Percentiles rank a stretch among this genome's conserved stretches.
Evolutionary conservation across 2,888 invertebrate species (phyloP).

Genomic region (Odontomyia ornata): DNA sequence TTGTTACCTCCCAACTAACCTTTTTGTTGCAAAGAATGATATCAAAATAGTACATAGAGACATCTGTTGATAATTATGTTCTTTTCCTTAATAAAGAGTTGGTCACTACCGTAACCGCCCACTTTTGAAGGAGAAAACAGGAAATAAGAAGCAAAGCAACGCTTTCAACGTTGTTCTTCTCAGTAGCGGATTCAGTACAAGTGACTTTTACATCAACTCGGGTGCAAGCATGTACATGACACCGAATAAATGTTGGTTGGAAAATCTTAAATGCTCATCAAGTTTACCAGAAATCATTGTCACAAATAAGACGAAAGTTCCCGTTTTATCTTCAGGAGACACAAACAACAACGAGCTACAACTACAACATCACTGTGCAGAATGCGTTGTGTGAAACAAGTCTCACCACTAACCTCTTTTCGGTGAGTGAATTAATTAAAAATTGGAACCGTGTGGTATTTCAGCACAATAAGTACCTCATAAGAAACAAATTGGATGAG

Average conservation of each 20-base stretch:
- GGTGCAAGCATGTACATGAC: slow-evolving; percentile 54
- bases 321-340: slow-evolving; percentile 15
- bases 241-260: slow-evolving; percentile 45
- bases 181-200: slow-evolving; percentile 52
- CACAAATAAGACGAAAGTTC: neutral
- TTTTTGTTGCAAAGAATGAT: too few species aligned
- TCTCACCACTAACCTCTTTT: slow-evolving; percentile 50
- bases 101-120: slow-evolving; percentile 49
- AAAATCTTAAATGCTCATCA: slow-evolving; percentile 49
- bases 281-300: neutral
- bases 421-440: slow-evolving; percentile 48
- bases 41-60: too few species aligned
- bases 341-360: too few species aligned
- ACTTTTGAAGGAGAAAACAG: slow-evolving; percentile 16
- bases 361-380: neutral
- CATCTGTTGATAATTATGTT: slow-evolving; percentile 26
- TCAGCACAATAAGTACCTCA: slow-evolving; percentile 15
- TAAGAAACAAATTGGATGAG: slow-evolving; percentile 19
- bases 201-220: slow-evolving; percentile 55
- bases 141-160: slow-evolving; percentile 46
- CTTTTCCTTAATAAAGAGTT: slow-evolving; percentile 48
- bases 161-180: slow-evolving; percentile 51
- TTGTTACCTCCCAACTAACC: too few species aligned
- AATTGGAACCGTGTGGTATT: slow-evolving; percentile 32
- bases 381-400: slow-evolving; percentile 44